Percentiles rank a stretch among this genome's conserved stretches.
Evolutionary conservation across 35 echinoderm and acorn worm genomes (phyloP).

Genomic region (Chiridota heheva): DNA sequence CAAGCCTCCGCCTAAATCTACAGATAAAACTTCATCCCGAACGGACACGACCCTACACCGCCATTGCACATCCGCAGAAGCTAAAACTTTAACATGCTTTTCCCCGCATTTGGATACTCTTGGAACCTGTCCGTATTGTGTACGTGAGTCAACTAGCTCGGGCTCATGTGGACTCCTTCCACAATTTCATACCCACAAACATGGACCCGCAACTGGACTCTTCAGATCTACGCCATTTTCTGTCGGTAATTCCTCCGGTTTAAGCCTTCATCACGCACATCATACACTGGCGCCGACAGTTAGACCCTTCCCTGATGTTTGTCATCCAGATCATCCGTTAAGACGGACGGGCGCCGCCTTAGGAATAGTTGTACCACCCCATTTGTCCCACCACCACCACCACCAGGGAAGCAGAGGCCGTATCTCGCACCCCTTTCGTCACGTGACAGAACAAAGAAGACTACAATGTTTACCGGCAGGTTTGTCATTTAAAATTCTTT

Average conservation of each 20-base stretch:
- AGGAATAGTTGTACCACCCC: slow-evolving; percentile 46
- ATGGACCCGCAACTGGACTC: slow-evolving; percentile 32
- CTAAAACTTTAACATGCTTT: slow-evolving; percentile 60
- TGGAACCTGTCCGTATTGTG: slow-evolving; percentile 66
- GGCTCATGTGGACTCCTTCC: slow-evolving; percentile 55
- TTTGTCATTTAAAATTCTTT: slow-evolving; percentile 25
- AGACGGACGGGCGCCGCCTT: slow-evolving; percentile 35
- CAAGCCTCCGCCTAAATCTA: slow-evolving; percentile 48
- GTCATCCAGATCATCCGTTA: slow-evolving; percentile 62
- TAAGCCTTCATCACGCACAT: slow-evolving; percentile 46
- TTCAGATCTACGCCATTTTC: slow-evolving; percentile 63
- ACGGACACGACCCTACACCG: slow-evolving; percentile 54
- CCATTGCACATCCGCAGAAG: slow-evolving; percentile 26
- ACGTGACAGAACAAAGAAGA: slow-evolving; percentile 57
- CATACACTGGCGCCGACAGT: slow-evolving; percentile 40
- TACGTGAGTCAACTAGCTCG: slow-evolving; percentile 64
- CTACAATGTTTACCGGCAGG: slow-evolving; percentile 65
- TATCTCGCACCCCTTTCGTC: slow-evolving; percentile 36
- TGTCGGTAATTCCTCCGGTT: slow-evolving; percentile 31
- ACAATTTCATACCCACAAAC: slow-evolving; percentile 39
- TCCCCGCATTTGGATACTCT: slow-evolving; percentile 67
- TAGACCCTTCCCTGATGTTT: slow-evolving; percentile 59
- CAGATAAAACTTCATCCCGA: slow-evolving; percentile 52
- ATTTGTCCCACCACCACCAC: slow-evolving; percentile 55
- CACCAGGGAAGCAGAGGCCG: slow-evolving; percentile 29